phyloP scores from a whole-genome alignment of 2,113 vertebrate genomes.

The Sapajus apella region DNA sequence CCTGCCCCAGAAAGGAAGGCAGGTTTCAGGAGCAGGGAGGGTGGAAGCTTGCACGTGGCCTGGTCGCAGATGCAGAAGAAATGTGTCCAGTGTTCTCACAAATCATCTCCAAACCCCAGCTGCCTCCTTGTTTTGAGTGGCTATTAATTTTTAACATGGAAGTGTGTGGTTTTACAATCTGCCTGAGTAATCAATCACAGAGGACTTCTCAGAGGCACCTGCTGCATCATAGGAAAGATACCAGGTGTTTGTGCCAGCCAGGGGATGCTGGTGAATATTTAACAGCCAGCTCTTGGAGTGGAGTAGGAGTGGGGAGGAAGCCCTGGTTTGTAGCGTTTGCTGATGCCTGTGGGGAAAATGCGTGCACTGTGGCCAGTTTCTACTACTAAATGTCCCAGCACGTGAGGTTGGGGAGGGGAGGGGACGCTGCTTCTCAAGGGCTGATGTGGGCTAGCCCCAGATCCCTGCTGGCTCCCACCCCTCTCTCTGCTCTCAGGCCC shows the following conservation, averaged over 20 bases:
- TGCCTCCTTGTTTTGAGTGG: neutral
- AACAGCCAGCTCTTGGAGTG: neutral
- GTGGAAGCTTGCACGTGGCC: accelerated
- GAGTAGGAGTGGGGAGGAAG: accelerated
- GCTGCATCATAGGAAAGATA: neutral
- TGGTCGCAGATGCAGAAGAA: neutral
- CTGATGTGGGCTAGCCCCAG: no score
- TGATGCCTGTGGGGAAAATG: accelerated
- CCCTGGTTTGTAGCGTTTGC: neutral
- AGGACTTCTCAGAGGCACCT: neutral
- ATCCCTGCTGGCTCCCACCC: neutral
- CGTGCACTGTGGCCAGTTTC: accelerated
- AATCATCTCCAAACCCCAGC: neutral
- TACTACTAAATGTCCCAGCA: accelerated
- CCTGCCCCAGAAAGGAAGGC: neutral
- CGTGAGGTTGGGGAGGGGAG: accelerated
- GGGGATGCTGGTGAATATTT: neutral
- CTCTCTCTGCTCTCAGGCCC: neutral
- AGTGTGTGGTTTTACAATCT: neutral
- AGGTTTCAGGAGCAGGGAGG: neutral
- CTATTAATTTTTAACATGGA: neutral
- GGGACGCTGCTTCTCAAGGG: neutral
- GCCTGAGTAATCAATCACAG: neutral
- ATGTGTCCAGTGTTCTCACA: neutral
- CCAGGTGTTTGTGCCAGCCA: neutral